phyloP scores from a whole-genome alignment of 2,888 invertebrate species.

The Alloplasta piceator region DNA sequence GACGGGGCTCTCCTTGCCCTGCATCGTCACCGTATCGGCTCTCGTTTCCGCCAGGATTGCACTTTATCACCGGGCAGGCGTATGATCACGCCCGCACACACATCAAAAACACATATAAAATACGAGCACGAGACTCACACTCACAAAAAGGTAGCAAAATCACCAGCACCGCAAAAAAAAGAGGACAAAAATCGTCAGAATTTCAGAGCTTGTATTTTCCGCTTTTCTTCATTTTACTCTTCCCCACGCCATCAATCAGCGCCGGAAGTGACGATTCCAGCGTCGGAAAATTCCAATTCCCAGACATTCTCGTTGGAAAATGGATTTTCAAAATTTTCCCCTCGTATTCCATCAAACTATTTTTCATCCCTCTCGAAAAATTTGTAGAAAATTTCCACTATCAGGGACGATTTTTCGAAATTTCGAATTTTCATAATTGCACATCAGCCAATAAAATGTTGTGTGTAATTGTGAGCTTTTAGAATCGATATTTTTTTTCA shows the following conservation, averaged over 20 bases:
- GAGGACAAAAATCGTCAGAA: too few relatives aligned
- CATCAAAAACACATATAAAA: constrained; percentile 43
- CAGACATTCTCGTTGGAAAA: constrained; percentile 40
- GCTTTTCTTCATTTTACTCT: constrained; percentile 60
- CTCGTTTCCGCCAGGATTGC: constrained; percentile 78
- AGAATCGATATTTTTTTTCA: too few relatives aligned
- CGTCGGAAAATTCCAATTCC: constrained; percentile 40
- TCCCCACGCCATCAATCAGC: constrained; percentile 50
- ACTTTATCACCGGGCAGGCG: constrained; percentile 63
- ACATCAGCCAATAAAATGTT: too few relatives aligned
- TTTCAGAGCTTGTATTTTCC: constrained; percentile 53
- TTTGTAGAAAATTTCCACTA: not conserved
- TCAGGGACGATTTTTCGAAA: not conserved
- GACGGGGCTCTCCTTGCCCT: constrained; percentile 80
- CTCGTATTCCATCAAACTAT: not conserved
- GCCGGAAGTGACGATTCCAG: constrained; percentile 24
- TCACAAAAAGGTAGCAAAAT: not conserved
- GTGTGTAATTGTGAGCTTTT: too few relatives aligned
- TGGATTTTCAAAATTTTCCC: not conserved
- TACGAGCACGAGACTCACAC: constrained; percentile 40
- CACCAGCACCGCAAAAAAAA: constrained; percentile 11
- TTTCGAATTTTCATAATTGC: not conserved
- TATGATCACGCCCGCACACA: constrained; percentile 60
- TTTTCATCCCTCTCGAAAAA: not conserved
- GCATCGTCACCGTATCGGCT: constrained; percentile 77